Base-by-base conservation (phyloP, 2,797 vertebrate genomes). In the Gymnocypris eckloni region DNA sequence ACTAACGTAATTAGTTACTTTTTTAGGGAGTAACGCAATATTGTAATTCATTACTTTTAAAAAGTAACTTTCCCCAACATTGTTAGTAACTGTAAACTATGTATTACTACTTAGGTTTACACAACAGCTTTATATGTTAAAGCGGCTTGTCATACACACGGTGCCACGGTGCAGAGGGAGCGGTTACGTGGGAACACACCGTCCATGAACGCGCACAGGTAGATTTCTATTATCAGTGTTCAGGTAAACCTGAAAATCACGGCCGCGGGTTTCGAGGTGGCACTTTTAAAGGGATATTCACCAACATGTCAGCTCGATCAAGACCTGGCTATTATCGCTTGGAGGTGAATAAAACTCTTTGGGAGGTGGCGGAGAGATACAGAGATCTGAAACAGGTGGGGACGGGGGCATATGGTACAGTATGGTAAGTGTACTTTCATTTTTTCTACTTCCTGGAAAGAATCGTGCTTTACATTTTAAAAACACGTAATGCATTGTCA, bases 381-480 rank as follows among this genome's bases (percentile, higher is more conserved):
- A 94, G 92, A 78, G 97, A 98, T 18, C 93, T 99, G 92, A 94
- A 90, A 92, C 95, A 97, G 88, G 97, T 98, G 93, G 98, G 97
- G 50, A 97, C 97, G 3, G 97, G 98, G 52, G 98, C 98, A 43
- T 99, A 98, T 88, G 98, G 98, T 86, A 96, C 97, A 7, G 98
- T 98, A 0, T 98, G 98, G 98, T 98, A 92, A 98, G 98, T 95
- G 54, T 25, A 79, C 37, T 25, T 9, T 6, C 6, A 20, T 16
- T n/a, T 70, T 16, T 1, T 45, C 25, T 13, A 20, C 73, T 79
- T 77, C 45, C 77, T 85, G 50, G 16, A 56, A 0, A n/a, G 45
- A 45, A 4, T 33, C 22, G 3, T 77, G 7, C 33, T 39, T 84
- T 16, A 22, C 41, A 64, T 37, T 54, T 70, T 22, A 28, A 59